Evolutionary conservation across 2,888 invertebrate genomes (phyloP), one percentile per base, ranked within the genome.

Genomic region (Drosophila kanekoi): DNA sequence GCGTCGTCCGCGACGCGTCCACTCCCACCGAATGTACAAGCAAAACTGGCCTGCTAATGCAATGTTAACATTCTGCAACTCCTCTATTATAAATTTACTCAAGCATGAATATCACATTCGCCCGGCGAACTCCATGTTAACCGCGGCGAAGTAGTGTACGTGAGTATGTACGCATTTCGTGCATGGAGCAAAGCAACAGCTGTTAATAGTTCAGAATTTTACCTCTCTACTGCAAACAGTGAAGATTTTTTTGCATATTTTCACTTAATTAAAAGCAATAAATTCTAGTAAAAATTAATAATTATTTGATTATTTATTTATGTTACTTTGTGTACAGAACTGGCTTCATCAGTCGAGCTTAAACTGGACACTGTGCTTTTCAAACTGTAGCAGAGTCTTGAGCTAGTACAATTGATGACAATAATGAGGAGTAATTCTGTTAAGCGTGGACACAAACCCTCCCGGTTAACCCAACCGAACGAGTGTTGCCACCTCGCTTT

Each of bases 1-100:
- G 13, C 51, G 13, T 3, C 8, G 32, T 47, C 47, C 70, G 44
- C 58, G 0, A 9, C 16, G n/a, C 70, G 32, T 14, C 47, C 13
- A 16, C 2, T 23, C 52, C 3, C 18, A 2, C 8, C 48, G 40
- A 63, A 43, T 43, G 41, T 49, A 41, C 43, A 61, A 61, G 33
- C 56, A 18, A 47, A 43, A 65, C 54, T 74, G 52, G 58, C 11
- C 11, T 37, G 51, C 40, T 23, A 14, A 14, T 18, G 37, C 18
- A 20, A 53, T 61, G 77, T 37, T 54, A 65, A 61, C 53, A 54
- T 16, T 44, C 57, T 54, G 72, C 28, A 54, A 8, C 4, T 43
- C 14, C n/a, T 14, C 35, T 65, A 57, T 43, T 62, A 64, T 14
- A 28, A 13, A 52, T n/a, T n/a, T 44, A 49, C 35, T 5, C 18